Evolutionary conservation across 2,888 invertebrate genomes (phyloP).

Genomic region (Pyrgus malvae): DNA sequence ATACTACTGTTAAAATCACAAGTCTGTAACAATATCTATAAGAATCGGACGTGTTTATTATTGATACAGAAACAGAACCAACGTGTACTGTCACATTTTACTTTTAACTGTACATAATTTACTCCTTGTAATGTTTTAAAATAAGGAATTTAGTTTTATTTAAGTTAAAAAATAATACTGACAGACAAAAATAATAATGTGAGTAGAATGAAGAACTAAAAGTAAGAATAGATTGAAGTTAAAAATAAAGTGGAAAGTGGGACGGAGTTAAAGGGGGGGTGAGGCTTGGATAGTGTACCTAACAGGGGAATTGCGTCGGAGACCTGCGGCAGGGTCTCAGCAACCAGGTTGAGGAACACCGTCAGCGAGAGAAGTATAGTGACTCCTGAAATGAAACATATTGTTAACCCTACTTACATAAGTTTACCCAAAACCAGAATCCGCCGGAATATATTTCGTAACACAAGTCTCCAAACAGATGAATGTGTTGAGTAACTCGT

Average conservation of each 20-base stretch:
- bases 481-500: neutral
- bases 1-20: no score
- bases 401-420: constrained; percentile 70
- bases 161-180: constrained; percentile 40
- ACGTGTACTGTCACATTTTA: constrained; percentile 15
- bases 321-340: constrained; percentile 99
- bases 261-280: constrained; percentile 51
- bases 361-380: constrained; percentile 99
- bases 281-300: constrained; percentile 88
- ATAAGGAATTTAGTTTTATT: constrained; percentile 58
- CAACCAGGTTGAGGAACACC: constrained; percentile 99
- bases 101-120: constrained; percentile 56
- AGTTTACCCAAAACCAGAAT: constrained; percentile 23
- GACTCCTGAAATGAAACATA: constrained; percentile 95
- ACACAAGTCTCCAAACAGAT: constrained; percentile 10
- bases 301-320: constrained; percentile 99
- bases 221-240: constrained; percentile 49
- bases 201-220: constrained; percentile 50
- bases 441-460: neutral
- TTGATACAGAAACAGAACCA: constrained; percentile 29
- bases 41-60: constrained; percentile 28
- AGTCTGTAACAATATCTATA: constrained; percentile 25
- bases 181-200: constrained; percentile 42
- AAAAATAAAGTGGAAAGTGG: constrained; percentile 58
- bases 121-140: constrained; percentile 81